Conservation (phyloP, 2,797 vertebrate genomes). For the Antrozous pallidus region DNA sequence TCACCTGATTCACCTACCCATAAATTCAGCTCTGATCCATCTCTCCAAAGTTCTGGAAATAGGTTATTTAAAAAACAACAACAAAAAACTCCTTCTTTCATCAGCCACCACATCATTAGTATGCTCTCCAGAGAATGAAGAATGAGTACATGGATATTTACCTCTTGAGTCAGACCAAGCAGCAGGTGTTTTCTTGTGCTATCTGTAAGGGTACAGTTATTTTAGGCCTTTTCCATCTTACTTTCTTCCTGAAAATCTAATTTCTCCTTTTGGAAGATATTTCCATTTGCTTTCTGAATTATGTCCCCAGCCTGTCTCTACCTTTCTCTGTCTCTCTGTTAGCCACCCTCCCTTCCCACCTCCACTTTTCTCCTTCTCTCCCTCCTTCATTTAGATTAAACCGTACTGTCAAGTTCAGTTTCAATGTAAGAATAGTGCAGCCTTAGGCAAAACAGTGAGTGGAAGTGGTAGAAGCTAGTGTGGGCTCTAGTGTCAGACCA, state of each 20-base stretch:
- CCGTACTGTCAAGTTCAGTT: not conserved
- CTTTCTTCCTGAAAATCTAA: slow-evolving; percentile 2
- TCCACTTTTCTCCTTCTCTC: not conserved
- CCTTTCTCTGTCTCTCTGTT: not conserved
- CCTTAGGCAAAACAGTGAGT: not conserved
- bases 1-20: not conserved
- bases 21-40: not conserved
- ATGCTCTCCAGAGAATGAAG: not conserved
- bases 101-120: not conserved
- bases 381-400: not conserved
- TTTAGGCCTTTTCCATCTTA: not conserved
- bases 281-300: not conserved
- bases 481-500: not conserved
- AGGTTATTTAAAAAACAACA: not conserved
- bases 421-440: not conserved
- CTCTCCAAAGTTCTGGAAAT: not conserved
- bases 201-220: not conserved
- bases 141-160: not conserved
- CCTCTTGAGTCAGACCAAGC: not conserved
- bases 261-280: slow-evolving; percentile 13
- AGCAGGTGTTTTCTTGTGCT: not conserved
- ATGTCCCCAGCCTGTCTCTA: not conserved
- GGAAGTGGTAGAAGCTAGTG: not conserved
- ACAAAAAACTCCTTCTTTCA: not conserved
- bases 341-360: fast-evolving